These are phyloP conservation scores for Vanacampus margaritifer DNA, from an alignment of 2,113 vertebrate species.

Conservation along the genomic window DNA sequence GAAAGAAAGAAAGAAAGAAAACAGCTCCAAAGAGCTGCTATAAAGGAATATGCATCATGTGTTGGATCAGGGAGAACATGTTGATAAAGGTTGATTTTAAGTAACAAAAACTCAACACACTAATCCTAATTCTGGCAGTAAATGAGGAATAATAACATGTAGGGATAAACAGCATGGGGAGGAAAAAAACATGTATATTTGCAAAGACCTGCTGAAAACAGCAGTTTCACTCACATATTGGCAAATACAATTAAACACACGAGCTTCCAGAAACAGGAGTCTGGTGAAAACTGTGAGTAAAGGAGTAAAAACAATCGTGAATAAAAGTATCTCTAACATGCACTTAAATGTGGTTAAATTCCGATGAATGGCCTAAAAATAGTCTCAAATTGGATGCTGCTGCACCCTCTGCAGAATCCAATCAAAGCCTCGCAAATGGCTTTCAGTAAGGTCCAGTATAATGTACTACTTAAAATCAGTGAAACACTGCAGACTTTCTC, in stretches of 20 bases:
- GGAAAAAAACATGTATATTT: neutral
- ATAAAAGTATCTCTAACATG: neutral
- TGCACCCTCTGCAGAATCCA: neutral
- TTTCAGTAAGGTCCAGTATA: neutral
- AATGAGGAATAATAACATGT: neutral
- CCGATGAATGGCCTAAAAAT: neutral
- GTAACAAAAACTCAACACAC: neutral
- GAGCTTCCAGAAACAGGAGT: neutral
- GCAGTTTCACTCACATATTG: neutral
- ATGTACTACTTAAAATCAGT: neutral
- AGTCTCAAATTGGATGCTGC: neutral
- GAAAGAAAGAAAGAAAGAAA: neutral
- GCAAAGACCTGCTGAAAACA: neutral
- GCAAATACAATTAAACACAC: neutral
- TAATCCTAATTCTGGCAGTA: neutral
- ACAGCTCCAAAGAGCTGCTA: no score
- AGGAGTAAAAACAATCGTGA: neutral
- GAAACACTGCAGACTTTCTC: neutral
- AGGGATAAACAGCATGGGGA: neutral
- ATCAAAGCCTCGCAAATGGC: neutral
- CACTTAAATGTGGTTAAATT: neutral
- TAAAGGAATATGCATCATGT: neutral
- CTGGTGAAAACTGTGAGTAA: neutral
- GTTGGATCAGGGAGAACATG: neutral
- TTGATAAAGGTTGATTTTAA: neutral